Percentiles rank a stretch among this genome's conserved stretches.
Evolutionary conservation across 2,797 vertebrate genomes (phyloP).

Genomic region (Ambastaia sidthimunki): DNA sequence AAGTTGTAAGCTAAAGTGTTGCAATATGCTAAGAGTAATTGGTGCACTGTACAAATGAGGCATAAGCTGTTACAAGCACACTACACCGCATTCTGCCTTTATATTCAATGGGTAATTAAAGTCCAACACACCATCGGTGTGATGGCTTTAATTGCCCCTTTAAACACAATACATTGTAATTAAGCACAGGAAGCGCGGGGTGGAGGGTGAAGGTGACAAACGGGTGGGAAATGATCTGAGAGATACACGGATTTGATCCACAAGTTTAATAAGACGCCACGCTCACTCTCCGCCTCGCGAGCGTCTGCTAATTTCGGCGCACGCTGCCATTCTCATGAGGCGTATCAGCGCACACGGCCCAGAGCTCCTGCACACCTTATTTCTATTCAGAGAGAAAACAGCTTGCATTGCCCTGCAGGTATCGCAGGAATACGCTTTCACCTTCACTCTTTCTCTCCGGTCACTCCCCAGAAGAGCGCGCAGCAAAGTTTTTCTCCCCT

Average conservation of each 20-base stretch:
- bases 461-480: slow-evolving; percentile 87
- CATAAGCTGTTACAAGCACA: slow-evolving; percentile 25
- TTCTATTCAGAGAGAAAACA: slow-evolving; percentile 83
- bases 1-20: background rate
- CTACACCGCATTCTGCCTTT: slow-evolving; percentile 40
- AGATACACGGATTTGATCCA: slow-evolving; percentile 48
- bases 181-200: slow-evolving; percentile 41
- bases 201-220: slow-evolving; percentile 56
- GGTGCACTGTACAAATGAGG: background rate
- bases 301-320: slow-evolving; percentile 62
- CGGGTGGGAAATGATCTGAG: slow-evolving; percentile 55
- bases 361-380: slow-evolving; percentile 39
- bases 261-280: slow-evolving; percentile 60
- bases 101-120: slow-evolving; percentile 58
- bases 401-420: slow-evolving; percentile 84
- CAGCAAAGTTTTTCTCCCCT: slow-evolving; percentile 70
- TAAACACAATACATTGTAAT: slow-evolving; percentile 61
- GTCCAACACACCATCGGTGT: slow-evolving; percentile 46
- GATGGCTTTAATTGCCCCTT: slow-evolving; percentile 59
- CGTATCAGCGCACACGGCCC: slow-evolving; percentile 43
- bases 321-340: slow-evolving; percentile 52
- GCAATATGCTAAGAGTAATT: background rate
- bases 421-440: slow-evolving; percentile 83
- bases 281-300: slow-evolving; percentile 38
- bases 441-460: slow-evolving; percentile 89